phyloP scores from a whole-genome alignment of 2,113 vertebrate genomes.

The Mustela lutreola region DNA sequence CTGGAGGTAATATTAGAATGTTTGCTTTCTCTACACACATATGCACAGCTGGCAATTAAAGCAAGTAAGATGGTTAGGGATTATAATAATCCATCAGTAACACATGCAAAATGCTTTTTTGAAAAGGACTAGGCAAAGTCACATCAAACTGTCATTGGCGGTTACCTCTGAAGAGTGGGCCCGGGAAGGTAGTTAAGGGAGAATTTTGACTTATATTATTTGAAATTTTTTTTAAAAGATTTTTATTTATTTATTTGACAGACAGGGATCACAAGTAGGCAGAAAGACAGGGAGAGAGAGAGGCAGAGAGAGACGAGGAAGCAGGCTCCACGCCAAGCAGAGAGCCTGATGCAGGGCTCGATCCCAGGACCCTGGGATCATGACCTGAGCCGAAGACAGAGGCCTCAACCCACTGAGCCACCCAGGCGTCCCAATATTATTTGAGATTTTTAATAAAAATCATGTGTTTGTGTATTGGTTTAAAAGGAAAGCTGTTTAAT shows the following conservation, averaged over 20 bases:
- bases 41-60: conserved; percentile 62
- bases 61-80: conserved; percentile 25
- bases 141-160: not conserved
- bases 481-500: not conserved
- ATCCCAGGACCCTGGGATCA: too few relatives aligned
- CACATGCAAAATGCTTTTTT: conserved; percentile 50
- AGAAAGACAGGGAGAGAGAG: too few relatives aligned
- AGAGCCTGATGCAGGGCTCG: too few relatives aligned
- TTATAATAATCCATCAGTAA: conserved; percentile 41
- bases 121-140: not conserved
- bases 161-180: not conserved
- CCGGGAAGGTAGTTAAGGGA: not conserved
- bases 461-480: not conserved
- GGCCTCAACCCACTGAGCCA: too few relatives aligned
- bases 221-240: not conserved
- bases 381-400: too few relatives aligned
- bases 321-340: too few relatives aligned
- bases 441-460: conserved; percentile 30
- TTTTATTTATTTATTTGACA: too few relatives aligned
- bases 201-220: not conserved
- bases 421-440: not conserved
- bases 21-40: conserved; percentile 49
- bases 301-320: too few relatives aligned
- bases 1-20: conserved; percentile 52
- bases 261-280: too few relatives aligned